Percentiles rank a stretch among this genome's conserved stretches.
Evolutionary conservation across 37 sponge, comb jelly and placozoan genomes (phyloP).

Genomic region (Halichondria panicea): DNA sequence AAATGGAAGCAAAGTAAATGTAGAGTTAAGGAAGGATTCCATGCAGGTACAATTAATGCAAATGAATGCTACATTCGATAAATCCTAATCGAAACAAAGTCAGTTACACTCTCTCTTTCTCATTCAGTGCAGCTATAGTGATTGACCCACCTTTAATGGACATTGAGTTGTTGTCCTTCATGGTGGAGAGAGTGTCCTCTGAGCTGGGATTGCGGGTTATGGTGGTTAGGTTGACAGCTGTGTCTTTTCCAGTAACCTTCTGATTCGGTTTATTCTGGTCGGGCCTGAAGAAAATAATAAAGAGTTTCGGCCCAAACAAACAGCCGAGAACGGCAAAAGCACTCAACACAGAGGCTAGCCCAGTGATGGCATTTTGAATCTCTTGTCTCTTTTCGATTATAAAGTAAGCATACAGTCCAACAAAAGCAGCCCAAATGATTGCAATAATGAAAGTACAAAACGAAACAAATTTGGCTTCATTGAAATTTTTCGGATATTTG

Average conservation of each 20-base stretch:
- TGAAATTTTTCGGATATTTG: conserved; percentile 77
- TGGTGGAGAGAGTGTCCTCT: too few relatives aligned
- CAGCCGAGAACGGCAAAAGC: conserved; percentile 43
- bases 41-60: too few relatives aligned
- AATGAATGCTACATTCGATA: too few relatives aligned
- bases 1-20: too few relatives aligned
- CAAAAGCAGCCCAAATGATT: conserved; percentile 61
- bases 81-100: too few relatives aligned
- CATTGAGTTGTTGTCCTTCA: too few relatives aligned
- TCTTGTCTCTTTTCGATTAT: conserved; percentile 28
- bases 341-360: conserved; percentile 46
- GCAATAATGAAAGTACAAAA: conserved; percentile 60
- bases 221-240: background rate
- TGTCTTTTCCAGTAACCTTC: background rate
- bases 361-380: conserved; percentile 39
- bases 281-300: conserved; percentile 54
- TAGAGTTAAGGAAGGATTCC: too few relatives aligned
- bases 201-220: background rate
- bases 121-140: too few relatives aligned
- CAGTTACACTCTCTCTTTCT: too few relatives aligned
- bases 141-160: too few relatives aligned
- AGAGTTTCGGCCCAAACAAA: conserved; percentile 61
- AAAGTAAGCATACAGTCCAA: conserved; percentile 52
- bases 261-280: conserved; percentile 17
- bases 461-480: conserved; percentile 69